A percentile compares a stretch with the other conserved stretches of the same genome.
Evolutionary conservation across 2,888 invertebrate genomes (phyloP).

Genomic region (Drosophila anomelani): DNA sequence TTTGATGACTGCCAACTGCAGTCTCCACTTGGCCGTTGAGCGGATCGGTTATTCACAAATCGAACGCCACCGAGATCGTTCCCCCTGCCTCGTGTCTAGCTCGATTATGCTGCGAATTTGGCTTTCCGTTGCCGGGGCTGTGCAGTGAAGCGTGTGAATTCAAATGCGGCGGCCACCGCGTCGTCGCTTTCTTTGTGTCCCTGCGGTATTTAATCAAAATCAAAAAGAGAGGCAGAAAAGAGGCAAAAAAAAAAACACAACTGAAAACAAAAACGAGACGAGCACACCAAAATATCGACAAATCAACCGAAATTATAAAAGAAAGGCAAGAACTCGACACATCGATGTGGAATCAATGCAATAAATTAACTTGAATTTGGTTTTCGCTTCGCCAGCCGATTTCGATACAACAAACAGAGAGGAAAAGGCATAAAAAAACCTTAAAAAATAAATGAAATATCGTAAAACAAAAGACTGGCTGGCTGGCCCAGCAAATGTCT

Average conservation of each 20-base stretch:
- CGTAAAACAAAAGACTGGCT: slow-evolving; percentile 37
- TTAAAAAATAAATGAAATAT: slow-evolving; percentile 52
- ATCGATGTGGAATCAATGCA: slow-evolving; percentile 77
- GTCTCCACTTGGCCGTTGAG: not conserved
- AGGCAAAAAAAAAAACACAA: slow-evolving; percentile 36
- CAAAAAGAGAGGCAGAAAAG: slow-evolving; percentile 26
- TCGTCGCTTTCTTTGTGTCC: slow-evolving; percentile 72
- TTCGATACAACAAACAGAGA: slow-evolving; percentile 45
- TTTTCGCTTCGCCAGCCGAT: slow-evolving; percentile 57
- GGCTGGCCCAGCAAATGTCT: not conserved
- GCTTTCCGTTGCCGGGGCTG: slow-evolving; percentile 37
- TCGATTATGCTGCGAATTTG: slow-evolving; percentile 19
- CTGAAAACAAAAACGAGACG: slow-evolving; percentile 49
- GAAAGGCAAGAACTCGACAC: slow-evolving; percentile 75
- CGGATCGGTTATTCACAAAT: slow-evolving; percentile 7
- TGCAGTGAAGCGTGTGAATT: slow-evolving; percentile 70
- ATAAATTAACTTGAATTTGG: slow-evolving; percentile 75
- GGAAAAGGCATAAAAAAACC: slow-evolving; percentile 13
- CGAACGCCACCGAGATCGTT: slow-evolving; percentile 21
- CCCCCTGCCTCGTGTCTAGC: slow-evolving; percentile 1
- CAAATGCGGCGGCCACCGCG: slow-evolving; percentile 62
- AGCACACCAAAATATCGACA: slow-evolving; percentile 63
- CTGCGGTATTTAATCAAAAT: slow-evolving; percentile 61
- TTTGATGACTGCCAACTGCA: slow-evolving; percentile 6
- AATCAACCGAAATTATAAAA: slow-evolving; percentile 78